Evolutionary conservation across 2,113 vertebrate species (phyloP), one percentile per base, ranked within the genome.

Genomic region (Phocoena phocoena): DNA sequence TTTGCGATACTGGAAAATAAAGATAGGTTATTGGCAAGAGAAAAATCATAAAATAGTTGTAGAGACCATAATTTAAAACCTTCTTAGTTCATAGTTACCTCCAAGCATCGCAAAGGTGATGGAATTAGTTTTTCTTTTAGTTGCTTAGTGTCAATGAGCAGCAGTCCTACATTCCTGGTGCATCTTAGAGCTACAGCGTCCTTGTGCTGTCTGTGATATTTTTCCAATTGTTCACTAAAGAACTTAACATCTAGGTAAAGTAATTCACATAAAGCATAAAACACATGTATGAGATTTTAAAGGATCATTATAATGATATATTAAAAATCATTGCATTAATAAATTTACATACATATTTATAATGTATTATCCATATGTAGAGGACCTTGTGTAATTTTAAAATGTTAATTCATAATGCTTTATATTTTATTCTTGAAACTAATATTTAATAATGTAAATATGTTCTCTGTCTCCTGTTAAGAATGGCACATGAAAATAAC

Each of bases 141-240:
- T 91, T 97, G 97, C 70, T 98, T 98, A 38, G 99, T 98, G 96
- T 99, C 99, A 65, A 99, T 98, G 25, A 99, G 97, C 91, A 99
- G 98, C 93, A 99, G 96, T 55, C 99, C 99, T 12, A 99, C 97
- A 41, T 98, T 97, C 84, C 98, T 99, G 92, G 97, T 98, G 90
- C 98, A 98, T 60, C 84, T 98, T 87, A 99, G 98, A 70, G 98
- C 98, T 12, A 98, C 21, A 18, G 98, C 98, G 20, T 99, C 98
- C 50, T 98, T 98, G 68, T 99, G 98, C 93, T 99, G 97, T 15
- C 89, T 96, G 97, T 99, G 98, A 88, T 99, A 99, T 88, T 98
- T 99, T 96, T 99, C 97, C 80, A 99, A 98, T 15, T 98, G 98
- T 14, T 98, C 98, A 86, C 79, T 96, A 96, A 99, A 99, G 97